Evolutionary conservation across 2,797 vertebrate species (phyloP).

Genomic region (Sciaenops ocellatus): DNA sequence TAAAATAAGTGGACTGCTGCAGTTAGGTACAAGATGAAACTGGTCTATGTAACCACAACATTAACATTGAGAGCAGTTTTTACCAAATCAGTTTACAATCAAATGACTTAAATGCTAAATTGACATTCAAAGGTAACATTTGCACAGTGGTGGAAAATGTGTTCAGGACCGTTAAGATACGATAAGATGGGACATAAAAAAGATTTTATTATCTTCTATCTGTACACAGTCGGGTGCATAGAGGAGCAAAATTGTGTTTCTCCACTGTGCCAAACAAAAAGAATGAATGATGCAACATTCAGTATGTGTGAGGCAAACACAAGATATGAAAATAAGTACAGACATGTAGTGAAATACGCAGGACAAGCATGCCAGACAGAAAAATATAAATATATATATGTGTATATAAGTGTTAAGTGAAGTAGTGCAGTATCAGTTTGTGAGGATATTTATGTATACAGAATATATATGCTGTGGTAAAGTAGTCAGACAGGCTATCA

Average conservation of each 20-base stretch:
- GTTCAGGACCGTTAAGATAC: neutral
- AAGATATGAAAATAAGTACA: neutral
- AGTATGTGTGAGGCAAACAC: neutral
- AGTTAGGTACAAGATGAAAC: neutral
- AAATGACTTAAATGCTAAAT: too few relatives aligned
- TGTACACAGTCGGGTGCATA: neutral
- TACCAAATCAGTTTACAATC: neutral
- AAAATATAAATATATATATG: neutral
- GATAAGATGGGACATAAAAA: neutral
- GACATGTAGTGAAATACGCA: neutral
- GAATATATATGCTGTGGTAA: neutral
- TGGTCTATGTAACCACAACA: neutral
- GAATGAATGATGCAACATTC: constrained; percentile 1
- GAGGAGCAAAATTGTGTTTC: neutral
- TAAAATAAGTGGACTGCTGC: neutral
- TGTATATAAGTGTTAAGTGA: neutral
- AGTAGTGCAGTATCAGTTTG: neutral
- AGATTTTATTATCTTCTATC: neutral
- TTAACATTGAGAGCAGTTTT: neutral
- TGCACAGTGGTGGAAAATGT: neutral
- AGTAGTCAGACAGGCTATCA: neutral
- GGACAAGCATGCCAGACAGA: neutral
- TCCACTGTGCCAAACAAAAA: neutral
- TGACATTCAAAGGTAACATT: neutral
- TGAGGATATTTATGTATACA: neutral